Evolutionary conservation across 2,797 vertebrate genomes (phyloP), one percentile per base, ranked within the genome.

Genomic region (Sebastes wilsoni): DNA sequence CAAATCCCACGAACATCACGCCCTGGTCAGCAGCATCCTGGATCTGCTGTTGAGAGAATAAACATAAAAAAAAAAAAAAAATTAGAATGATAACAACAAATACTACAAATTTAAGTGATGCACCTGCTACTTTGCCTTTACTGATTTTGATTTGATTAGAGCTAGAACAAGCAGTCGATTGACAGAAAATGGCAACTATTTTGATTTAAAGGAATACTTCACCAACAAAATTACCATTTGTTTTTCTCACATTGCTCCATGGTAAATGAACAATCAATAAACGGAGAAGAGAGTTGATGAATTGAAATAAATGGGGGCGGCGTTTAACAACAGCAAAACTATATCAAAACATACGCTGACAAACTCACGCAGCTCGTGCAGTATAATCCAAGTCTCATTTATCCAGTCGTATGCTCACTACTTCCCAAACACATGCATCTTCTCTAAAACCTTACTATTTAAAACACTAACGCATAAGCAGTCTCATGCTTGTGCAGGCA

Each of bases 21-120:
- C 98, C 98, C 85, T 95, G 97, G 90, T 97, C 97, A 11, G 98
- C 97, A 12, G 97, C 97, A 77, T 99, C 98, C 94, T 99, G 98
- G 93, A 99, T 96, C 96, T 99, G 96, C 92, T 95, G 95, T 84
- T 59, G 77, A 61, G 34, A 70, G 20, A 5, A 71, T 30, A 4
- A 59, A 46, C 1, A 52, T 46, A 70, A 23, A 28, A 14, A 34
- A 28, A 20, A 16, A 22, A 28, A 8, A 18, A 52, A 60, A 46
- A 55, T 12, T 16, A 25, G 28, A 59, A 56, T 23, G 12, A 58
- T 11, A 34, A 32, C 10, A 34, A 36, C 5, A 62, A 34, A 62
- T 34, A 0, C 0, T 12, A 20, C 13, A 38, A 32, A 55, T n/a
- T 8, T 23, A 42, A 8, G 1, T n/a, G 1, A 28, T 27, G 30